Evolutionary conservation across 2,797 vertebrate species (phyloP).

Genomic region (Falco columbarius): DNA sequence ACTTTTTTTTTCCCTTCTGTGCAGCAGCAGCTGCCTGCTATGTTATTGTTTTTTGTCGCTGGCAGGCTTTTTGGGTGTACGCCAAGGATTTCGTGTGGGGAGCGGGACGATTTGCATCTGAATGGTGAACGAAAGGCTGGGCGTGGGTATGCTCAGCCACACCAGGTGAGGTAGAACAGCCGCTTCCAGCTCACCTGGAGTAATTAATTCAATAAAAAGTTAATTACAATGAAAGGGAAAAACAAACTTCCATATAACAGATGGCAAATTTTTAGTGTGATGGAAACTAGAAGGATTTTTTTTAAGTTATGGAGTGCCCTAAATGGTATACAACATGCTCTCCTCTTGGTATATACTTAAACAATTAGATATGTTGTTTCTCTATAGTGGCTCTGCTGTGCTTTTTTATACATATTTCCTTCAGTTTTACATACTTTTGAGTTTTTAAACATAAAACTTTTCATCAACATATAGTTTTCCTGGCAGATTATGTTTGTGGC

Average conservation of each 20-base stretch:
- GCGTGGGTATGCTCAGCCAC: neutral
- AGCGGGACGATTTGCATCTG: conserved; percentile 37
- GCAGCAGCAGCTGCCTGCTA: conserved; percentile 21
- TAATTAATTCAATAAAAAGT: conserved; percentile 68
- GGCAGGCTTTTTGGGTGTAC: conserved; percentile 20
- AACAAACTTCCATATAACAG: conserved; percentile 41
- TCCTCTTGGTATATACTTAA: neutral
- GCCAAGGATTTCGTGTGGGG: neutral
- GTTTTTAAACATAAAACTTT: neutral
- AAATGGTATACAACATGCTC: neutral
- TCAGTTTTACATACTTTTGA: neutral
- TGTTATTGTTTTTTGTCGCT: conserved; percentile 15
- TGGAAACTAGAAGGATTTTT: neutral
- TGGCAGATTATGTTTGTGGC: neutral
- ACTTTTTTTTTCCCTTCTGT: neutral
- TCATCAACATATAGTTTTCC: neutral
- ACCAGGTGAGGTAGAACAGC: conserved; percentile 42
- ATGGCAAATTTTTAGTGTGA: conserved; percentile 38
- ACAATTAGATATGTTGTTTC: neutral
- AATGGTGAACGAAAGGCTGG: conserved; percentile 31
- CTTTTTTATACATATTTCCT: neutral
- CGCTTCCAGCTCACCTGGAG: conserved; percentile 59
- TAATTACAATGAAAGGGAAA: conserved; percentile 43
- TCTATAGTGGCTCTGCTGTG: neutral
- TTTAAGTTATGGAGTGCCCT: neutral